phyloP scores from a whole-genome alignment of 2,888 invertebrate species.

The Campoplex nolae region DNA sequence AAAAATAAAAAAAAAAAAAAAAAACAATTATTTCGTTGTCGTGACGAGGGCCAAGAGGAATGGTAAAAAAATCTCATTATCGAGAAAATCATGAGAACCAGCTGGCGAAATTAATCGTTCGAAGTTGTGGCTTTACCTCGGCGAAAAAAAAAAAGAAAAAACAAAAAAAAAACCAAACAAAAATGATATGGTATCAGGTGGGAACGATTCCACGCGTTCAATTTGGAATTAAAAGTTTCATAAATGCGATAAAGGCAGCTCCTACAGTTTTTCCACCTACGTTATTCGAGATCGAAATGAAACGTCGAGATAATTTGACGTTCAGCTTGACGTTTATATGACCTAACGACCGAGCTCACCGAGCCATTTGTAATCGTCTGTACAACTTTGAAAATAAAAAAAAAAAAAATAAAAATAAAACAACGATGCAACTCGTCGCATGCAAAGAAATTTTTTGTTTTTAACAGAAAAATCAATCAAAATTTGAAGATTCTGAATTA shows the following conservation, averaged over 20 bases:
- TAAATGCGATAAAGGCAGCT: conserved; percentile 28
- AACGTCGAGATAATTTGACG: conserved; percentile 58
- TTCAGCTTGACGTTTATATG: conserved; percentile 54
- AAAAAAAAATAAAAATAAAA: neutral
- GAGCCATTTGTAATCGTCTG: conserved; percentile 43
- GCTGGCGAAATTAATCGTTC: conserved; percentile 57
- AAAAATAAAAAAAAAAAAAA: neutral
- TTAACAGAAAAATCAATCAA: neutral
- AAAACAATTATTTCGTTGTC: neutral
- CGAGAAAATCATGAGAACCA: conserved; percentile 28
- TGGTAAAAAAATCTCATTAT: conserved; percentile 26
- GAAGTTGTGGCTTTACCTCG: conserved; percentile 33
- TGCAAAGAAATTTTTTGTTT: neutral
- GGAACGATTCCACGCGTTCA: conserved; percentile 41
- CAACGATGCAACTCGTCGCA: neutral
- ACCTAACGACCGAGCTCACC: conserved; percentile 27
- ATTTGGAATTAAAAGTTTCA: conserved; percentile 10
- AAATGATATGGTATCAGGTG: conserved; percentile 30
- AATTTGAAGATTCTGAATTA: neutral
- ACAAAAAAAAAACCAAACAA: neutral
- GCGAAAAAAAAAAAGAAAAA: neutral
- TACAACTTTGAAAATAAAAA: neutral
- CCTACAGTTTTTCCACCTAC: conserved; percentile 25
- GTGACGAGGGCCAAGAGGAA: conserved; percentile 20
- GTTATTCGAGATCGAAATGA: neutral